Evolutionary conservation across 2,113 vertebrate genomes (phyloP), one percentile per base, ranked within the genome.

Genomic region (Loxodonta africana): DNA sequence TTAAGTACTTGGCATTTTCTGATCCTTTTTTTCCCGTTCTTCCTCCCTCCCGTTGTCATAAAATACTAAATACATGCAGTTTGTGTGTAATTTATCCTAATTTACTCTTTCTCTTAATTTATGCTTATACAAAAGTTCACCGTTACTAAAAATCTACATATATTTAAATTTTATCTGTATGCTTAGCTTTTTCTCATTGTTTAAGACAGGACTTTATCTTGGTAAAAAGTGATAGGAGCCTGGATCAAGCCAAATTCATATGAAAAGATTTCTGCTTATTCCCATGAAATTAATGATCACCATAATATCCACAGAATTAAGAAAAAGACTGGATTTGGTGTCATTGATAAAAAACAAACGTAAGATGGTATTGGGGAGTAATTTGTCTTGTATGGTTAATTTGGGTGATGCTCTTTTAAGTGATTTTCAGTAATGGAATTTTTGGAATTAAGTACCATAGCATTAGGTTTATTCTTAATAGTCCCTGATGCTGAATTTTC

Each of bases 261-360:
- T 94, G 51, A 51, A 20, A 67, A 25, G 6, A 77, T 51, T 83
- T 12, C 2, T 65, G 1, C 25, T 69, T 92, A 10, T 88, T 96
- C 93, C 57, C 77, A 46, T 62, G 88, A 60, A 89, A 82, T 30
- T 89, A 37, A 60, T 65, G 77, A 94, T 73, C 18, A 81, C 26
- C 41, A 2, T 80, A 78, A 63, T 90, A 37, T 30, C 6, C 6
- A 88, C 10, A 87, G 33, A 51, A 85, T 71, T 65, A 83, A 73
- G 12, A 71, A 96, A 71, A 63, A 25, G 51, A 80, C 6, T 77
- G n/a, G 77, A 25, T 84, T 96, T 94, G 57, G 74, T 69, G 83
- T 97, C 28, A 82, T 60, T 89, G 12, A 17, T 82, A 74, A 41
- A 92, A 92, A 83, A 76, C 14, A 85, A 81, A 71, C 90, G 2